Base-by-base conservation (phyloP, 2,113 vertebrate genomes). In the Colaptes auratus region DNA sequence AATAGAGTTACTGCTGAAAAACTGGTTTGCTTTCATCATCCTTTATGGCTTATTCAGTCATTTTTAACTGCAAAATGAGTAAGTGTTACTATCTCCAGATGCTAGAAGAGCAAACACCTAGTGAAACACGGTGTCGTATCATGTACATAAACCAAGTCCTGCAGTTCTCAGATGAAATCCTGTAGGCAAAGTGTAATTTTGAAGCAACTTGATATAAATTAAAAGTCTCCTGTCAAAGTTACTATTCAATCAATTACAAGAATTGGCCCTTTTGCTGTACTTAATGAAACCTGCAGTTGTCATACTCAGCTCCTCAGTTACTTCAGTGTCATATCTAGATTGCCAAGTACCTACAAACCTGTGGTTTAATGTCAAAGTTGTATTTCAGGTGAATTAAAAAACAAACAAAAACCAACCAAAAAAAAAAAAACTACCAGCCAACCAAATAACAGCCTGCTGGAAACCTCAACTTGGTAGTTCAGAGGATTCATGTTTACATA, bases 231-330 rank as follows among this genome's bases (percentile, higher is more conserved):
- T 76, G 44, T 78, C 88, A 86, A 91, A 94, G 60, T 50, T 91
- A 65, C 65, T 92, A 39, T 76, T 89, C 74, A 76, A 52, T 70
- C 52, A 76, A 82, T 80, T 91, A 88, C 67, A 91, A 69, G 44
- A 88, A 90, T 6, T 55, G 35, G 50, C 39, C 15, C 5, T 71
- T 93, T 64, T 20, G 1, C 83, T 61, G 74, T 0, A 81, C 17
- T 75, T 27, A 93, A 33, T 74, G 67, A 71, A 75, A 9, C 25
- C 66, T 72, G 44, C 12, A 55, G 66, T 78, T 74, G 85, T 86
- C 50, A 66, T 36, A 61, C 6, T 12, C 30, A 53, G 42, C 39
- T 72, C 28, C 65, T 95, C 60, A 58, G 42, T 48, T 64, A 85
- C 88, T 55, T 89, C 2, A 76, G 35, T 60, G 90, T 67, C 12